Evolutionary conservation across 37 sponge, comb jelly and placozoan species (phyloP).

Genomic region (Ianthella basta): DNA sequence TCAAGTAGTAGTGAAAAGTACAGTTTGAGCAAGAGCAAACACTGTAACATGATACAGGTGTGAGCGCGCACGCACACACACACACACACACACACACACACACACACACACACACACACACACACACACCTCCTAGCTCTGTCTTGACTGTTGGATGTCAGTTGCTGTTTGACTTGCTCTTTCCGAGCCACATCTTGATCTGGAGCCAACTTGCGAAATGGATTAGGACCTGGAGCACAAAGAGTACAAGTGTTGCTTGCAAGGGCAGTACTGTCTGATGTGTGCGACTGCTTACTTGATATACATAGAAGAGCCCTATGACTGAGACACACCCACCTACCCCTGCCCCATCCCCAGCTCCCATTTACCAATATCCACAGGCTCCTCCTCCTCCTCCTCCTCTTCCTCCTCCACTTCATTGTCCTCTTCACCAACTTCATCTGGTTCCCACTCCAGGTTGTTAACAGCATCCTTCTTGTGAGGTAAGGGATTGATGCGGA

Average conservation of each 20-base stretch:
- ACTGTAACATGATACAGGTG: too few species aligned
- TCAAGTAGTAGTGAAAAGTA: not conserved
- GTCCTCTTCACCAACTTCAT: not conserved
- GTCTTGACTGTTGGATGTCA: slow-evolving; percentile 12
- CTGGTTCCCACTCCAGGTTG: slow-evolving; percentile 22
- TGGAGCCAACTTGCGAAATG: slow-evolving; percentile 69
- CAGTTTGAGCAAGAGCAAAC: too few species aligned
- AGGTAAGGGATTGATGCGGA: slow-evolving; percentile 72
- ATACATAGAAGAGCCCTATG: too few species aligned
- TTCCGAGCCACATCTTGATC: slow-evolving; percentile 75
- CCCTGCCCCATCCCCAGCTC: not conserved
- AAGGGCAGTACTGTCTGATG: too few species aligned
- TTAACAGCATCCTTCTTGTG: not conserved
- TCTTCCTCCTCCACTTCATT: slow-evolving; percentile 37
- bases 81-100: not conserved
- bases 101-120: too few species aligned
- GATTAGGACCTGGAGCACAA: slow-evolving; percentile 55
- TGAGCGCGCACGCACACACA: not conserved
- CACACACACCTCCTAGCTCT: slow-evolving; percentile 11
- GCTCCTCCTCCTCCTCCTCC: slow-evolving; percentile 34
- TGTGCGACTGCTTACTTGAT: too few species aligned
- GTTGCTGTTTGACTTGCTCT: slow-evolving; percentile 41
- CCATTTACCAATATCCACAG: not conserved
- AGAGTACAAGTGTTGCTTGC: too few species aligned
- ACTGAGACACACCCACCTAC: too few species aligned